Evolutionary conservation across 92 coral and sea anemone species (phyloP).

Genomic region (Epizoanthus scotinus): DNA sequence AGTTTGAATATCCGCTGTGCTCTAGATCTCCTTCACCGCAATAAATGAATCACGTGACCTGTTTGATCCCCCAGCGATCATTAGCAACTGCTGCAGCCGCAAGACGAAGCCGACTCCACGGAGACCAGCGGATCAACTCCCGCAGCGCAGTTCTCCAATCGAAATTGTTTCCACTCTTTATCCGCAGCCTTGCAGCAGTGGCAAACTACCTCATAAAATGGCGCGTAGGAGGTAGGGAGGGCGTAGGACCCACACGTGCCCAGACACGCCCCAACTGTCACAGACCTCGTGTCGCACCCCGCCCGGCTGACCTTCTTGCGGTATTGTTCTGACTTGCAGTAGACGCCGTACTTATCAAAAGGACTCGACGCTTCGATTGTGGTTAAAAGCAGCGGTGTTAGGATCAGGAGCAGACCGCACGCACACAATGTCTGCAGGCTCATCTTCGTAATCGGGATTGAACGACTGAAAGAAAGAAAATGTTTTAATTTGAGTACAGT

Average conservation of each 20-base stretch:
- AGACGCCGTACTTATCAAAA: slow-evolving; percentile 62
- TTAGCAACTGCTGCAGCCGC: slow-evolving; percentile 52
- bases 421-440: too few relatives aligned
- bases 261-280: slow-evolving; percentile 69
- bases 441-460: too few relatives aligned
- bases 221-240: slow-evolving; percentile 54
- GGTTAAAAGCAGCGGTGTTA: slow-evolving; percentile 3
- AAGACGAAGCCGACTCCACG: slow-evolving; percentile 61
- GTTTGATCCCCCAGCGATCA: slow-evolving; percentile 1
- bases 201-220: slow-evolving; percentile 61
- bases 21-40: background rate
- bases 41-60: background rate
- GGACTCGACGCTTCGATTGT: slow-evolving; percentile 44
- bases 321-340: slow-evolving; percentile 71
- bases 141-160: slow-evolving; percentile 55
- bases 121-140: slow-evolving; percentile 53
- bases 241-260: slow-evolving; percentile 82
- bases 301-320: slow-evolving; percentile 35
- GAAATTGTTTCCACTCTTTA: slow-evolving; percentile 52
- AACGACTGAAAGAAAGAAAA: too few relatives aligned
- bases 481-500: too few relatives aligned
- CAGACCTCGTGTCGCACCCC: slow-evolving; percentile 64
- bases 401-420: background rate
- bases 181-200: slow-evolving; percentile 67
- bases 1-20: background rate